These are phyloP conservation scores for Castor canadensis DNA, from an alignment of 2,113 vertebrate species.

Conservation along the genomic window DNA sequence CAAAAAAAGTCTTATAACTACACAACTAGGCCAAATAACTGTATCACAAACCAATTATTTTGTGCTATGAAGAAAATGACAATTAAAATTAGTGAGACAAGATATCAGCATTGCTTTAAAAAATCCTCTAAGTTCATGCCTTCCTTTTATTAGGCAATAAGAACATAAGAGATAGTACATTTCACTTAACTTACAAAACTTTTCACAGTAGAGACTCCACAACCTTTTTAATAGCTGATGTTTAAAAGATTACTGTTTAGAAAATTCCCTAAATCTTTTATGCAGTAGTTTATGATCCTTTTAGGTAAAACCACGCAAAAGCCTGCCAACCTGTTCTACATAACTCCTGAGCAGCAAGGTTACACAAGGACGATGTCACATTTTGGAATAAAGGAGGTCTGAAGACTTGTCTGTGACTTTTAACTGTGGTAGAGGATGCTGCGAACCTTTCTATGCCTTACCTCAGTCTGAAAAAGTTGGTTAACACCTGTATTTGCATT, in stretches of 20 bases:
- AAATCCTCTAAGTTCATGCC: not conserved
- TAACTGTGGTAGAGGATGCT: not conserved
- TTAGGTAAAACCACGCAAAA: not conserved
- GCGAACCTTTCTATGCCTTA: not conserved
- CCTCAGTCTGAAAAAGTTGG: not conserved
- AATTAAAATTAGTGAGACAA: not conserved
- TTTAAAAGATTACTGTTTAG: not conserved
- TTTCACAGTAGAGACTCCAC: not conserved
- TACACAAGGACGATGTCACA: not conserved
- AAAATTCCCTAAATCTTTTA: not conserved
- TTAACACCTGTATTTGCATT: not conserved
- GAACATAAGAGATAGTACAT: not conserved
- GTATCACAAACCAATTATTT: not conserved
- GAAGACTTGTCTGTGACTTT: not conserved
- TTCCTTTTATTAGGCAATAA: not conserved
- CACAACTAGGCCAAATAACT: not conserved
- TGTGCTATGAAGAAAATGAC: not conserved
- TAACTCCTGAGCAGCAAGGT: not conserved
- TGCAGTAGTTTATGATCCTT: not conserved
- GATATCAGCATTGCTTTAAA: not conserved
- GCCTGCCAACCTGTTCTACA: not conserved
- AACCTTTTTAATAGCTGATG: not conserved
- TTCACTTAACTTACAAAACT: slow-evolving; percentile 22
- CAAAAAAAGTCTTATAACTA: not conserved
- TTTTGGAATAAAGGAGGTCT: not conserved